Conservation (phyloP, 2,797 vertebrate genomes). For the Catamblyrhynchus diadema region DNA sequence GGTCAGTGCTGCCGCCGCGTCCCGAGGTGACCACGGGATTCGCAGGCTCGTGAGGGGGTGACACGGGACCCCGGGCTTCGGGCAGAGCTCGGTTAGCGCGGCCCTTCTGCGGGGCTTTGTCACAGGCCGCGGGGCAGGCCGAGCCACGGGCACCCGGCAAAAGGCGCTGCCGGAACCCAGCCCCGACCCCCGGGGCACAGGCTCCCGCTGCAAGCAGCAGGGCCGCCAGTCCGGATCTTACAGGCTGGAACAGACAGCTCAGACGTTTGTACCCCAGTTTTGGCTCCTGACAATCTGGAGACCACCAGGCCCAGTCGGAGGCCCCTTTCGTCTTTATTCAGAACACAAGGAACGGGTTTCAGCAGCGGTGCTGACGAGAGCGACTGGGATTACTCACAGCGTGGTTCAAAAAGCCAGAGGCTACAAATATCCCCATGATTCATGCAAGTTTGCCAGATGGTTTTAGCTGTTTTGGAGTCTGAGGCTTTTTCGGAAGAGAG, state of each 20-base stretch:
- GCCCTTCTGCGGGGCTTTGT: background rate
- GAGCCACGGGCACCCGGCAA: background rate
- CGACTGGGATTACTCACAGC: background rate
- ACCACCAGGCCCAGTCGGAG: background rate
- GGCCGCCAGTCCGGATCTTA: background rate
- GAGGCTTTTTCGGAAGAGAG: background rate
- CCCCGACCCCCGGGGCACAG: no score
- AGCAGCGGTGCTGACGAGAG: background rate
- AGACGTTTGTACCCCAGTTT: background rate
- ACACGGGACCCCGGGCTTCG: background rate
- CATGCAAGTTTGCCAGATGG: background rate
- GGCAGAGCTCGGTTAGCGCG: background rate
- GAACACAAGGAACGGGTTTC: background rate
- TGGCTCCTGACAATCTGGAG: background rate
- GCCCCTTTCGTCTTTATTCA: background rate
- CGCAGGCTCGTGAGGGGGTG: background rate
- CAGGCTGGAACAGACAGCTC: background rate
- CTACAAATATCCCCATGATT: slow-evolving; percentile 35
- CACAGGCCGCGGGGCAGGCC: background rate
- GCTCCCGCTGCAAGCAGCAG: background rate
- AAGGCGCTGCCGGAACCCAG: fast-evolving
- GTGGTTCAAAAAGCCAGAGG: background rate
- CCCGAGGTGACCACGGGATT: background rate
- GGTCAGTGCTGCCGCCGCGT: background rate
- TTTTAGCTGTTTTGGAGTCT: background rate